Percentiles rank a stretch among this genome's conserved stretches.
Conservation (phyloP, 1,140 invertebrate species). For the Drosophila athabasca region DNA sequence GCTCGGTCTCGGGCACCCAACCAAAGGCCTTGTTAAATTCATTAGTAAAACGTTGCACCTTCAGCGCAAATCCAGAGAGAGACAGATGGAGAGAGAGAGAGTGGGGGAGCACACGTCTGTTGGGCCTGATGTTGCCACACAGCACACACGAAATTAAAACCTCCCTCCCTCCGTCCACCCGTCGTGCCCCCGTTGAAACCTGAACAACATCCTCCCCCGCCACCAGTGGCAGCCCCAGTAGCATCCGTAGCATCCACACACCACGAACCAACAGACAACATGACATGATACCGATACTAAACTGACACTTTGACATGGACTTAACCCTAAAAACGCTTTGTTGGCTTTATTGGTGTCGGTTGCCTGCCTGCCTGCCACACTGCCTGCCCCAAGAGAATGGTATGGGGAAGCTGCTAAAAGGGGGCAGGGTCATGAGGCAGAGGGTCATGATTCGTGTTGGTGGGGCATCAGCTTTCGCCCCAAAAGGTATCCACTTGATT, state of each 20-base stretch:
- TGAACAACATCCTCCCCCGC: neutral
- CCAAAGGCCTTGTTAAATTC: conserved; percentile 76
- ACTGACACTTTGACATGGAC: conserved; percentile 84
- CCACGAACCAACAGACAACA: conserved; percentile 59
- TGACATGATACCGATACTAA: conserved; percentile 84
- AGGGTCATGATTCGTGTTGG: conserved; percentile 24
- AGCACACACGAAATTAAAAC: conserved; percentile 76
- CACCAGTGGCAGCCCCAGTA: conserved; percentile 19
- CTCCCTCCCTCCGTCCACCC: conserved; percentile 36
- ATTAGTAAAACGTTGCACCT: conserved; percentile 81
- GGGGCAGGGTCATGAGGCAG: conserved; percentile 4
- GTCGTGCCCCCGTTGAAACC: neutral
- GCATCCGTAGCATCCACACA: conserved; percentile 19
- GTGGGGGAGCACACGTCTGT: conserved; percentile 57
- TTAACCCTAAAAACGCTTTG: conserved; percentile 83
- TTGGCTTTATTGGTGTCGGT: conserved; percentile 82
- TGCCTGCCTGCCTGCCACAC: conserved; percentile 53
- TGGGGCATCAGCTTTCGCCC: conserved; percentile 2
- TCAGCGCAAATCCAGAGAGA: conserved; percentile 48
- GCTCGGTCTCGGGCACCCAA: neutral
- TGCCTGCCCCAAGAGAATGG: conserved; percentile 6
- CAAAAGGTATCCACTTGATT: conserved; percentile 79
- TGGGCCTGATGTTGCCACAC: conserved; percentile 75
- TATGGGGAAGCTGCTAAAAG: neutral
- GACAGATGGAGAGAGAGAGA: neutral